A percentile compares a stretch with the other conserved stretches of the same genome.
Evolutionary conservation across 2,797 vertebrate species (phyloP).

Genomic region (Mus minutoides): DNA sequence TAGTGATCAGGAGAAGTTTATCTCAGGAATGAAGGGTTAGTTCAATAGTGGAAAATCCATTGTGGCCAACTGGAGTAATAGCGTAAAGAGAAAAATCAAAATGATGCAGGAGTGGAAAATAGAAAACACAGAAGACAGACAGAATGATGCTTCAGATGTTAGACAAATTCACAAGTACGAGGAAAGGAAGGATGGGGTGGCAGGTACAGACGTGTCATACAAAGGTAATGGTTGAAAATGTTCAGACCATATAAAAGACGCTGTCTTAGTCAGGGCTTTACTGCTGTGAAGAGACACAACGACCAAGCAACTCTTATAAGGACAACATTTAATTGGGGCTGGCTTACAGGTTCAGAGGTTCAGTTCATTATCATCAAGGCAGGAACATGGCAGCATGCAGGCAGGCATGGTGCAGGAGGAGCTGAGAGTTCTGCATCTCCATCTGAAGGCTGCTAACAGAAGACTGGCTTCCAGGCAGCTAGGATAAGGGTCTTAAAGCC

Average conservation of each 20-base stretch:
- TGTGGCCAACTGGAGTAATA: background rate
- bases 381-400: background rate
- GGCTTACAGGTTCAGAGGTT: background rate
- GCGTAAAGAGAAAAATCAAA: background rate
- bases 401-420: background rate
- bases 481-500: background rate
- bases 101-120: background rate
- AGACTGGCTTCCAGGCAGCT: background rate
- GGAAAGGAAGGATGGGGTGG: background rate
- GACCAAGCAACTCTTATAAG: background rate
- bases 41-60: background rate
- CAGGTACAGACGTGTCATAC: background rate
- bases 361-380: background rate
- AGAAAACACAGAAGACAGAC: background rate
- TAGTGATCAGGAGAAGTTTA: background rate
- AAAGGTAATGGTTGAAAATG: background rate
- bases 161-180: background rate
- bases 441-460: background rate
- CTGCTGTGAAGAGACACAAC: background rate
- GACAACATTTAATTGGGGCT: background rate
- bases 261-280: background rate
- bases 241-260: background rate
- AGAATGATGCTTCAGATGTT: background rate
- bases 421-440: background rate
- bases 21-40: background rate